Evolutionary conservation across 2,888 invertebrate species (phyloP).

Genomic region (Eupithecia subumbrata): DNA sequence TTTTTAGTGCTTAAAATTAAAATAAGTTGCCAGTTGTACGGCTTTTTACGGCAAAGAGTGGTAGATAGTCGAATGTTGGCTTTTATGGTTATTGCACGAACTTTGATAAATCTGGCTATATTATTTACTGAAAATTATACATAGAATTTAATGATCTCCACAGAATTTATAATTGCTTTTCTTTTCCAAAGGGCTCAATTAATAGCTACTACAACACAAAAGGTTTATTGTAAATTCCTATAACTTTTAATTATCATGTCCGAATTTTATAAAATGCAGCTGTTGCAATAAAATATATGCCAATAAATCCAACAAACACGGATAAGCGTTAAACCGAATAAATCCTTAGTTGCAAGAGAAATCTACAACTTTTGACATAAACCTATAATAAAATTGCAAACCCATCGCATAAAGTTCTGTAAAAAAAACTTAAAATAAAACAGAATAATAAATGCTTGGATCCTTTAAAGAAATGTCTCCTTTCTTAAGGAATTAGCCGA

Average conservation of each 20-base stretch:
- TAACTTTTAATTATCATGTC: background rate
- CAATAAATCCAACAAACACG: background rate
- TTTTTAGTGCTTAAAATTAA: constrained; percentile 42
- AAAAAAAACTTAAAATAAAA: background rate
- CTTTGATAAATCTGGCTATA: background rate
- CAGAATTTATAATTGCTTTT: background rate
- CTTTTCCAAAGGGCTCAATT: background rate
- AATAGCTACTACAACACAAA: background rate
- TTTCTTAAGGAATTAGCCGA: background rate
- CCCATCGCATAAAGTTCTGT: background rate
- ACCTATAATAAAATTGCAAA: background rate
- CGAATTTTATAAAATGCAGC: background rate
- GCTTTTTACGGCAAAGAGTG: constrained; percentile 26
- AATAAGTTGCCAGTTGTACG: constrained; percentile 32
- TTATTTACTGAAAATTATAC: background rate
- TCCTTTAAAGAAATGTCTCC: background rate
- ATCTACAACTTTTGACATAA: background rate
- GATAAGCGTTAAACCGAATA: background rate
- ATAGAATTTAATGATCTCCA: background rate
- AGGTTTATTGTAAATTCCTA: background rate
- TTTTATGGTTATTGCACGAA: constrained; percentile 28
- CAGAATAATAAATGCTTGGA: background rate
- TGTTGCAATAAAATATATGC: background rate
- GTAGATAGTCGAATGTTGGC: constrained; percentile 26
- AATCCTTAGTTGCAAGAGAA: background rate